Conservation (phyloP, 2,797 vertebrate genomes). For the Rhinichthys osculus region DNA sequence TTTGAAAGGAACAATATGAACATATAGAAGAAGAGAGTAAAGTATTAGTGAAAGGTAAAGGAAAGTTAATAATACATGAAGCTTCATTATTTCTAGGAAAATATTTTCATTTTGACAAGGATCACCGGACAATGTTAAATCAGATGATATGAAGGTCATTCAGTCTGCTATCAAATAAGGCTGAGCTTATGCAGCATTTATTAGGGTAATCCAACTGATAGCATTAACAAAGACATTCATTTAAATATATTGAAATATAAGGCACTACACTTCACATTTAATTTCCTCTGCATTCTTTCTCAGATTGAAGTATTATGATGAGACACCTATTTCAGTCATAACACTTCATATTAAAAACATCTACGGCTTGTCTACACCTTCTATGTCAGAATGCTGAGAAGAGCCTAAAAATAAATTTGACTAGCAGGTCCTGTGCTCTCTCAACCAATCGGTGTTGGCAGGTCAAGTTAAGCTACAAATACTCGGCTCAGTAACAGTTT, state of each 20-base stretch:
- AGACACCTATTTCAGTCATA: background rate
- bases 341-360: background rate
- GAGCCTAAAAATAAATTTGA: conserved; percentile 22
- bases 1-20: conserved; percentile 52
- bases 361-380: background rate
- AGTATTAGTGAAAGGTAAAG: conserved; percentile 11
- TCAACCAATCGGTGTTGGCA: conserved; percentile 29
- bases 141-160: conserved; percentile 66
- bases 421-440: conserved; percentile 7
- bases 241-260: conserved; percentile 18
- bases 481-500: conserved; percentile 13
- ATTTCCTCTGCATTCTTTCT: conserved; percentile 34
- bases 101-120: conserved; percentile 54
- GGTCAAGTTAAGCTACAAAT: conserved; percentile 39
- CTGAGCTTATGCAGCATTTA: conserved; percentile 71
- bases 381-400: conserved; percentile 55
- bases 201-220: background rate
- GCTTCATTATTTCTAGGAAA: conserved; percentile 59
- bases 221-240: background rate
- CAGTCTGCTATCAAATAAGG: conserved; percentile 68
- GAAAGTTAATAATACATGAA: conserved; percentile 63
- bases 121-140: conserved; percentile 62
- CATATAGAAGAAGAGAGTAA: conserved; percentile 51
- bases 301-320: background rate
- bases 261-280: conserved; percentile 29